A percentile compares a stretch with the other conserved stretches of the same genome.
These are phyloP conservation scores for Coremacera marginata DNA, from an alignment of 2,888 invertebrate species.

Conservation along the genomic window DNA sequence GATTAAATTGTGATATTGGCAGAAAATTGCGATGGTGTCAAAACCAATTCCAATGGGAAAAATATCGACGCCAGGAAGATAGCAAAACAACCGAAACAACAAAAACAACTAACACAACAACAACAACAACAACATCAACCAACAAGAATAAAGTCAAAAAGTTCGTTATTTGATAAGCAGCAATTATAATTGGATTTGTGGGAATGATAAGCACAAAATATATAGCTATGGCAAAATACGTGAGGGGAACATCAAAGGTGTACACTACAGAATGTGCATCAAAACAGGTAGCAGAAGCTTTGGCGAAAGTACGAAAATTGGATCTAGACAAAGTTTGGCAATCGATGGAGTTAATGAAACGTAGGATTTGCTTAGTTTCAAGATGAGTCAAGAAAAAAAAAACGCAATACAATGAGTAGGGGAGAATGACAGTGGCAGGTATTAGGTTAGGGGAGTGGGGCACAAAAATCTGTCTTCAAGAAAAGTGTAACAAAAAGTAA, in stretches of 20 bases:
- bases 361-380: slow-evolving; percentile 25
- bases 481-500: not conserved
- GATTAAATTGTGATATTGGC: slow-evolving; percentile 45
- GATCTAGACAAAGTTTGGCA: slow-evolving; percentile 31
- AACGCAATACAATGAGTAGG: not conserved
- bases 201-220: slow-evolving; percentile 14
- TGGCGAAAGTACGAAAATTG: slow-evolving; percentile 6
- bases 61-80: not conserved
- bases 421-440: not conserved
- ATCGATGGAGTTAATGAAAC: slow-evolving; percentile 38
- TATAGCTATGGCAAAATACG: not conserved
- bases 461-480: not conserved
- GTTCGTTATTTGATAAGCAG: slow-evolving; percentile 39
- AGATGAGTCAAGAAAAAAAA: not conserved
- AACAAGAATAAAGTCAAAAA: slow-evolving; percentile 23
- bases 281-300: too few relatives aligned
- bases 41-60: slow-evolving; percentile 29
- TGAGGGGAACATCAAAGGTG: too few relatives aligned
- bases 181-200: slow-evolving; percentile 36
- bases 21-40: slow-evolving; percentile 36
- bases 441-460: not conserved
- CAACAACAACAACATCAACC: slow-evolving; percentile 47
- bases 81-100: slow-evolving; percentile 53
- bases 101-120: slow-evolving; percentile 42
- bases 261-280: too few relatives aligned